These are phyloP conservation scores for Sinocyclocheilus anophthalmus DNA, from an alignment of 2,113 vertebrate species.

Conservation along the genomic window DNA sequence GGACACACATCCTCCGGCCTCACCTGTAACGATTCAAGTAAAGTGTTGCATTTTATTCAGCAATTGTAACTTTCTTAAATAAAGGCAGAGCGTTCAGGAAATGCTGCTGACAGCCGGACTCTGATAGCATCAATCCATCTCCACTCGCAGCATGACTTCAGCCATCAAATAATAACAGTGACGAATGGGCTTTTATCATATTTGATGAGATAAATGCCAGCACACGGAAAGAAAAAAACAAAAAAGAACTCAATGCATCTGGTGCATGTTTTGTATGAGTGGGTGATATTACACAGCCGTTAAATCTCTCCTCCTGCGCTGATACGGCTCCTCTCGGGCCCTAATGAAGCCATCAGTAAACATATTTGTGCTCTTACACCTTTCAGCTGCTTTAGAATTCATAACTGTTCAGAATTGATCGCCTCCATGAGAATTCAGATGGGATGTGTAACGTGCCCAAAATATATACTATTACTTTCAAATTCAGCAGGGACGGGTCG, in stretches of 20 bases:
- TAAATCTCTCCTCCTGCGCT: background rate
- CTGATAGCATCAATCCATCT: slow-evolving; percentile 29
- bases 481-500: background rate
- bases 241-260: background rate
- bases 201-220: slow-evolving; percentile 4
- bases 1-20: background rate
- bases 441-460: slow-evolving; percentile 1
- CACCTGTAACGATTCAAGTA: background rate
- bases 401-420: slow-evolving; percentile 3
- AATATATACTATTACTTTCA: slow-evolving; percentile 9
- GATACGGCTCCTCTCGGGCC: background rate
- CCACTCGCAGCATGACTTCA: background rate
- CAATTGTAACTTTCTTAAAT: background rate
- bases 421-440: background rate
- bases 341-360: slow-evolving; percentile 23
- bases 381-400: slow-evolving; percentile 36
- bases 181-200: slow-evolving; percentile 19
- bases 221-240: background rate
- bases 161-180: slow-evolving; percentile 27
- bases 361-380: slow-evolving; percentile 13
- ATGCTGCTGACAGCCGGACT: background rate
- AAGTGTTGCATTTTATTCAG: background rate
- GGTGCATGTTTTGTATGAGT: background rate
- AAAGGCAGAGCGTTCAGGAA: slow-evolving; percentile 10
- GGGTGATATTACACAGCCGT: slow-evolving; percentile 28